phyloP scores from a whole-genome alignment of 2,797 vertebrate genomes.

The Alauda arvensis region DNA sequence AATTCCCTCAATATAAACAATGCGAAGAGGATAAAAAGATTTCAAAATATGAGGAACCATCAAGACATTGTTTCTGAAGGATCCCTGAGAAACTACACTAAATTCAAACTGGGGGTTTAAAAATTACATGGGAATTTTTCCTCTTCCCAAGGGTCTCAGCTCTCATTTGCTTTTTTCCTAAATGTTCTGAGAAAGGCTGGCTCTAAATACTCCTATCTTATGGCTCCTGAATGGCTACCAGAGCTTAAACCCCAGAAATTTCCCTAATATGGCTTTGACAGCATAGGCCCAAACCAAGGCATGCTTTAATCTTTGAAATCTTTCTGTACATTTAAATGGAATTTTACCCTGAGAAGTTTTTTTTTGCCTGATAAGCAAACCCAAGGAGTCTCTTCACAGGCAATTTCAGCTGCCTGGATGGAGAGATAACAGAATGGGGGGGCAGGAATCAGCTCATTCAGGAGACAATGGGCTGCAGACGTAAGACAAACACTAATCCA shows the following conservation, averaged over 20 bases:
- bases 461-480: constrained; percentile 25
- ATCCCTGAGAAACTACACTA: neutral
- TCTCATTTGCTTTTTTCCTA: neutral
- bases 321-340: neutral
- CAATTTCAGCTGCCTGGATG: neutral
- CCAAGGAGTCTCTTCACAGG: neutral
- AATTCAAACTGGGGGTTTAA: neutral
- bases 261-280: neutral
- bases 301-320: neutral
- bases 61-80: neutral
- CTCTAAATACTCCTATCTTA: neutral
- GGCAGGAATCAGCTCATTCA: neutral
- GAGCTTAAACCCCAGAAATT: neutral
- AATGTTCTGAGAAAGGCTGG: neutral
- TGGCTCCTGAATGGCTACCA: neutral
- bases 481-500: constrained; percentile 22
- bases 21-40: neutral
- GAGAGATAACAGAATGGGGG: neutral
- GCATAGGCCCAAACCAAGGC: neutral
- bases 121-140: neutral
- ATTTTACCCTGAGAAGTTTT: neutral
- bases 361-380: neutral
- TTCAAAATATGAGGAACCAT: neutral
- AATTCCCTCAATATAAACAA: neutral
- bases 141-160: neutral